Conservation (phyloP, 2,888 invertebrate genomes). For the Orthonychiurus folsomi region DNA sequence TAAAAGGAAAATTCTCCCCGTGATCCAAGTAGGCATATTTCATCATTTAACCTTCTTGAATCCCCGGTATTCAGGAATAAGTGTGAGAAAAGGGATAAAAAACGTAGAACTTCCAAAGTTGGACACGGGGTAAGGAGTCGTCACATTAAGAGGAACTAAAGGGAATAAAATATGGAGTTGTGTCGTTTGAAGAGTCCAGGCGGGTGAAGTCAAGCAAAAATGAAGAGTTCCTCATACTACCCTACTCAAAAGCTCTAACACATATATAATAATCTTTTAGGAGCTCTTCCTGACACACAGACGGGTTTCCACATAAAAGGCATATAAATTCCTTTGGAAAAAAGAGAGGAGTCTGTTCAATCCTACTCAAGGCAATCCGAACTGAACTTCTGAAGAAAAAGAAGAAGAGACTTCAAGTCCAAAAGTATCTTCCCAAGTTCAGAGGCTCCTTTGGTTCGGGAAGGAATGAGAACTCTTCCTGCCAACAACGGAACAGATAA, state of each 20-base stretch:
- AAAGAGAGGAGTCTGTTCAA: neutral
- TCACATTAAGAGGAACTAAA: neutral
- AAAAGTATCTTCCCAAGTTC: conserved; percentile 1
- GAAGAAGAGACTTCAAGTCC: neutral
- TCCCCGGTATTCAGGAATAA: neutral
- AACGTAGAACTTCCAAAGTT: too few species aligned
- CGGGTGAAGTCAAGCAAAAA: conserved; percentile 1
- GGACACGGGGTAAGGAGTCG: neutral
- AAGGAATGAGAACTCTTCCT: too few species aligned
- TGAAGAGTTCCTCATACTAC: neutral
- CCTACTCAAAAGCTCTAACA: neutral
- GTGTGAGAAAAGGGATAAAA: neutral
- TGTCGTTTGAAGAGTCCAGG: neutral
- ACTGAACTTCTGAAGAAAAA: too few species aligned
- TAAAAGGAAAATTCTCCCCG: too few species aligned
- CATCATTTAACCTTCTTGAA: neutral
- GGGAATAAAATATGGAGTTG: neutral
- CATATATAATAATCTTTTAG: conserved; percentile 1
- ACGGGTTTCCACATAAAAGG: neutral
- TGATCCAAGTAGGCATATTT: neutral
- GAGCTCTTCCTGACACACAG: neutral
- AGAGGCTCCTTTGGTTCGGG: neutral
- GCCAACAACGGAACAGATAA: neutral
- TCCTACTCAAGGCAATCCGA: too few species aligned
- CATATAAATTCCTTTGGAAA: neutral